Base-by-base conservation (phyloP, 1,140 invertebrate species). In the Lepidotrigona ventralis region DNA sequence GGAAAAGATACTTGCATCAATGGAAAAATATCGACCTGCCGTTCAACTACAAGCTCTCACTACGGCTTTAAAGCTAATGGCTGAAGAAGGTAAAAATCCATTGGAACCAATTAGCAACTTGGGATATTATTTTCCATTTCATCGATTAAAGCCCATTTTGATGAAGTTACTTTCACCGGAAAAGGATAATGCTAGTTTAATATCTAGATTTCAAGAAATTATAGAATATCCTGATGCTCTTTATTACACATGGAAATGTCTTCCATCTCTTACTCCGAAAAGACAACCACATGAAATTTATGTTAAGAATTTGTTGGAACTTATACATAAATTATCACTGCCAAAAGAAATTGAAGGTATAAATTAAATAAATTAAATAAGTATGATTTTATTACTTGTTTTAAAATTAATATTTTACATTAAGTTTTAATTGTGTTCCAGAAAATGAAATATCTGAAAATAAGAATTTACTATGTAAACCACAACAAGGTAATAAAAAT, bases 251-350 rank as follows among this genome's bases (percentile, higher is more conserved):
- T 96, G 96, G 93, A 95, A 95, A 89, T 89, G 95, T 33, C 90
- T 96, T 85, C 94, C 94, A 11, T 92, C 93, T n/a, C 78, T 96
- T 54, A 95, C 95, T 60, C 93, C 94, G 15, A 95, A 95, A 90
- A 93, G 92, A 29, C 95, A 96, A 68, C 95, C 96, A 54, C 95
- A 94, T 72, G 94, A 96, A 85, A 91, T 94, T 64, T 97, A 96
- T 90, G 96, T 97, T 79, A 94, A 96, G 81, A 97, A 97, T 93
- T 96, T 96, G 87, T 92, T 97, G 51, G 95, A 96, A 76, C 91
- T 98, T 26, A 88, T 97, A 53, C 95, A 97, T 90, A 95, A 95
- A 91, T 90, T 97, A 79, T 91, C 95, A 86, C 88, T 95, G 11
- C 92, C 93, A 58, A 95, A 95, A 89, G 95, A 95, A 26, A 90